A percentile compares a stretch with the other conserved stretches of the same genome.
Conservation (phyloP, 2,888 invertebrate species). For the Thelaira solivaga region DNA sequence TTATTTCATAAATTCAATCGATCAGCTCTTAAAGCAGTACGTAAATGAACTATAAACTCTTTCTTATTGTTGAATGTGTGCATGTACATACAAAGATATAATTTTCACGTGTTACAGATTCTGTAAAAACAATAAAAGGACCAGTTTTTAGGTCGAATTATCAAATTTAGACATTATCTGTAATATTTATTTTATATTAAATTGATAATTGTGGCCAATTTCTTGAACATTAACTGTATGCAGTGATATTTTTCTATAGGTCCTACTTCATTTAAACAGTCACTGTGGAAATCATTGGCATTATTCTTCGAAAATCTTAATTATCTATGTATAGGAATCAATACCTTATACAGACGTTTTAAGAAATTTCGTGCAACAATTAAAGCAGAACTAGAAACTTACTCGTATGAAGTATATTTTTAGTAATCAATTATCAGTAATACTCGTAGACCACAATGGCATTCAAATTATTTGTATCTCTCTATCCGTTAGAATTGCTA, state of each 20-base stretch:
- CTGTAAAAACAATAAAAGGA: constrained; percentile 58
- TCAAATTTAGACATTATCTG: not conserved
- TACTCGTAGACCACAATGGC: too few species aligned
- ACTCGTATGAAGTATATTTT: too few species aligned
- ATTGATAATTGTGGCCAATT: constrained; percentile 35
- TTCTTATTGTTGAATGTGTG: constrained; percentile 61
- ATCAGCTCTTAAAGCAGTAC: not conserved
- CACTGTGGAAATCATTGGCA: constrained; percentile 49
- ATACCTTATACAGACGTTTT: constrained; percentile 8
- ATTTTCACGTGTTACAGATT: constrained; percentile 43
- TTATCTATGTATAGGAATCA: not conserved
- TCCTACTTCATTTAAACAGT: constrained; percentile 28
- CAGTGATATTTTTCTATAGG: too few species aligned
- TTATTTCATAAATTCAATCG: not conserved
- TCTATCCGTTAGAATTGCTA: too few species aligned
- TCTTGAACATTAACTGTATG: constrained; percentile 54
- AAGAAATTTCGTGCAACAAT: constrained; percentile 30
- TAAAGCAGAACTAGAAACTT: too few species aligned
- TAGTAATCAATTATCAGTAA: too few species aligned
- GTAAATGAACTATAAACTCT: constrained; percentile 1
- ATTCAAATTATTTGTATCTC: too few species aligned
- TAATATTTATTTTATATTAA: not conserved
- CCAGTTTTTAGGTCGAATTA: not conserved
- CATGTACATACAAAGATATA: constrained; percentile 5
- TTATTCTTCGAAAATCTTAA: constrained; percentile 31